Evolutionary conservation across 1,140 invertebrate species (phyloP), one percentile per base, ranked within the genome.

Genomic region (Cotesia vestalis): DNA sequence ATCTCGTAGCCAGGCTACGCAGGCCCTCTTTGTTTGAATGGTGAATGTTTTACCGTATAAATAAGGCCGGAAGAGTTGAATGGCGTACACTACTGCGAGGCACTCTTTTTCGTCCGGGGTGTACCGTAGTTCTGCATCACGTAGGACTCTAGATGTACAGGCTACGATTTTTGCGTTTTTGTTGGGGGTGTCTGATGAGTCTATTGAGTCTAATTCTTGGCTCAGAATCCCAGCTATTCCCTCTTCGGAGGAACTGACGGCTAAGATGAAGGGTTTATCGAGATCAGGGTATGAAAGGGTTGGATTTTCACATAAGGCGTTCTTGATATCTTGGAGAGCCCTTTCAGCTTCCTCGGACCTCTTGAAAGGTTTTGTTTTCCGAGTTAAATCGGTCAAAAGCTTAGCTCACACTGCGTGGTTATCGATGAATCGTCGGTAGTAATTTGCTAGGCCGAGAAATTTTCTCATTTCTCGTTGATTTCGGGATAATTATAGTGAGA

Each of bases 21-120:
- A 79, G 61, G 79, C 75, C 60, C 88, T 86, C 69, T 89, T 87
- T 0, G 86, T 88, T 14, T 81, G 64, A 1, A 88, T 77, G 3
- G 27, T 79, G 75, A 89, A 88, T 36, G 80, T 74, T 27, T 53
- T 79, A 14, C 81, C 81, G 59, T 80, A 80, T 3, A 89, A 70
- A 73, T 85, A 89, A 12, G 79, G 77, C 59, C 78, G 57, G 63
- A 87, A 88, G 40, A 85, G 71, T 74, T 83, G 73, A 1, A 86
- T 75, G 0, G 79, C 82, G 73, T 74, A 81, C 1, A 87, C 71
- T 2, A 72, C 66, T 8, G 72, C 72, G 5, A 77, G 53, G 14
- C 68, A 71, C 35, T 77, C 75, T 73, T 6, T 46, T 69, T 77
- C 77, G 8, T 64, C 78, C 2, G 75, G 75, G 6, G 67, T 61